These are phyloP conservation scores for Nemotelus pantherinus DNA, from an alignment of 2,888 invertebrate genomes.

Conservation along the genomic window DNA sequence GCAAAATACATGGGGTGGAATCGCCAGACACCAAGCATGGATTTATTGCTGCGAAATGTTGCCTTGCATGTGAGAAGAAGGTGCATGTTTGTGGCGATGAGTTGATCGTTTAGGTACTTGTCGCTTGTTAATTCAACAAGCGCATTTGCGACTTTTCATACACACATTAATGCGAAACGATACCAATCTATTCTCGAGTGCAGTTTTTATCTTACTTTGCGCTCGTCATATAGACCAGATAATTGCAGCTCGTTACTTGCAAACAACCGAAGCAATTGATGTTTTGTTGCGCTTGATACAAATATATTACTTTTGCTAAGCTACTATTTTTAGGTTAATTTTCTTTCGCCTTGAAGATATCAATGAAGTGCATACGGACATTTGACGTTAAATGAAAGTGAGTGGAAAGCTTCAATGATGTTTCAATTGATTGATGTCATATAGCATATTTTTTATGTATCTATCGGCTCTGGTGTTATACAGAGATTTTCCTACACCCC, in stretches of 20 bases:
- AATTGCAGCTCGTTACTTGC: background rate
- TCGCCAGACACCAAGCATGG: background rate
- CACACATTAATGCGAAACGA: background rate
- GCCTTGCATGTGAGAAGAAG: background rate
- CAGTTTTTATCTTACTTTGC: background rate
- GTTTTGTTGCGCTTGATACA: too few relatives aligned
- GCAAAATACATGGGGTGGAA: background rate
- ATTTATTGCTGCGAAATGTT: background rate
- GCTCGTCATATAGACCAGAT: background rate
- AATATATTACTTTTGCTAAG: too few relatives aligned
- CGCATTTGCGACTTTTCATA: background rate
- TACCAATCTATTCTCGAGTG: conserved; percentile 1
- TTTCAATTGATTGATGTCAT: too few relatives aligned
- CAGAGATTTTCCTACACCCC: too few relatives aligned
- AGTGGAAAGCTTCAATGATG: too few relatives aligned
- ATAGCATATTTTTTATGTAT: too few relatives aligned
- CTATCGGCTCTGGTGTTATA: too few relatives aligned
- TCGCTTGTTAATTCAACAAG: conserved; percentile 17
- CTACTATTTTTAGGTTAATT: too few relatives aligned
- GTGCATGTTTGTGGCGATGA: background rate
- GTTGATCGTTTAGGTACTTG: background rate
- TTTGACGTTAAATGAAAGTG: too few relatives aligned
- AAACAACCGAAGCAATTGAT: background rate
- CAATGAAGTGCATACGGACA: too few relatives aligned
- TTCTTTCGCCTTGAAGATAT: too few relatives aligned